Base-by-base conservation (phyloP, 2,888 invertebrate genomes). In the Campoplex capitator region DNA sequence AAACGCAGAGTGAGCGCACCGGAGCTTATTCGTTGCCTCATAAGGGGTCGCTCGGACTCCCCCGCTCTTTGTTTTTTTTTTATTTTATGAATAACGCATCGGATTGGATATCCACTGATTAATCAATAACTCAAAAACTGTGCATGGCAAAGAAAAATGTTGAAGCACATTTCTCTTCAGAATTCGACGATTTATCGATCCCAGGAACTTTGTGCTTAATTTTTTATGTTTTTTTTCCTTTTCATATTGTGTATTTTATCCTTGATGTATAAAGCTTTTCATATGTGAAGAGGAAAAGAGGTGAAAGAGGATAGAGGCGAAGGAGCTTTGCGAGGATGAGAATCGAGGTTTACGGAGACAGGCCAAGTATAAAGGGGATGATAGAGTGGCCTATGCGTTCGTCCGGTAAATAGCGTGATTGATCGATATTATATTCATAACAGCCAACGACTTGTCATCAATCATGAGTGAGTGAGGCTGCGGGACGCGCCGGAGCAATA, bases 351-450 rank as follows among this genome's bases (percentile, higher is more conserved):
- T 80, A 84, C 68, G 76, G 48, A 84, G 83, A 80, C 83, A 83
- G 83, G 81, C 76, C 79, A 81, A 89, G 89, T 90, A 90, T 81
- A 89, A 83, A 90, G 90, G 90, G 90, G 90, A 93, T 93, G 93
- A 93, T 93, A 93, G 92, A 93, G 92, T 91, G 92, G 92, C 92
- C 92, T 91, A 92, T 92, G 92, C 93, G 90, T 92, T 93, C 92
- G 92, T 91, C 93, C 91, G 91, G 92, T 93, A 93, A 93, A 93
- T 93, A 93, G 92, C 92, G 91, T 93, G 93, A 93, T 93, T 93
- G 93, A 94, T 94, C 93, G 93, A 93, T 93, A 93, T 93, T 93
- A 93, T 93, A 93, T 94, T 94, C 93, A 94, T 93, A 93, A 92
- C 92, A 92, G 91, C 90, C 91, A 93, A 93, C 92, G 93, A 93